A percentile compares a stretch with the other conserved stretches of the same genome.
These are phyloP conservation scores for Metallyticus violacea DNA, from an alignment of 2,888 invertebrate species.

Conservation along the genomic window DNA sequence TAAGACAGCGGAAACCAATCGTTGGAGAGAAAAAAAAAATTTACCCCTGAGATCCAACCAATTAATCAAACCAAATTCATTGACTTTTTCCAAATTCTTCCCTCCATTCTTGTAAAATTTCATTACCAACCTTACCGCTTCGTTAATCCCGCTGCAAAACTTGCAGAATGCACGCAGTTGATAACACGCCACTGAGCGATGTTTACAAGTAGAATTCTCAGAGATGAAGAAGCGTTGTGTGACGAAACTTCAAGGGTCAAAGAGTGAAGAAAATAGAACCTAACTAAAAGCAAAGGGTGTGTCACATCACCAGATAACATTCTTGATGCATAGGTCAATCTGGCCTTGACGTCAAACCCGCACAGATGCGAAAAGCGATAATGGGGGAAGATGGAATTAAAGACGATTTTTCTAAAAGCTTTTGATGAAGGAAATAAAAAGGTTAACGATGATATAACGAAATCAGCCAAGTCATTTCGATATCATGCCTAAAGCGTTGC, in stretches of 20 bases:
- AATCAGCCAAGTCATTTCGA: not conserved
- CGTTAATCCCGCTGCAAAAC: no score
- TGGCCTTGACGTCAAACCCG: not conserved
- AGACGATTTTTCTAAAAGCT: not conserved
- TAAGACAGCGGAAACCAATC: no score
- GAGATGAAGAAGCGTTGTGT: not conserved
- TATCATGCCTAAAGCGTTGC: no score
- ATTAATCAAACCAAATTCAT: no score
- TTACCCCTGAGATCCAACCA: no score
- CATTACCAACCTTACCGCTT: no score
- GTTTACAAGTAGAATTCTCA: not conserved
- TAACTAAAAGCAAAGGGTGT: not conserved
- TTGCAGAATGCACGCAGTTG: not conserved
- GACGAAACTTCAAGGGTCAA: not conserved
- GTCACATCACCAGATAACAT: not conserved
- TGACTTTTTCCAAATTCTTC: no score
- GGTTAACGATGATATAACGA: no score
- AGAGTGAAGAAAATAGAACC: not conserved
- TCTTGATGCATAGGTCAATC: not conserved
- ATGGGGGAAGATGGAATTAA: not conserved
- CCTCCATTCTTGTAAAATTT: no score
- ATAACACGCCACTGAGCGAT: not conserved
- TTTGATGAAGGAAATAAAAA: not conserved
- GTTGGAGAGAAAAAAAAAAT: no score
- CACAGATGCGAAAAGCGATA: not conserved